phyloP scores from a whole-genome alignment of 2,888 invertebrate species.

The Pristionchus japonicus region DNA sequence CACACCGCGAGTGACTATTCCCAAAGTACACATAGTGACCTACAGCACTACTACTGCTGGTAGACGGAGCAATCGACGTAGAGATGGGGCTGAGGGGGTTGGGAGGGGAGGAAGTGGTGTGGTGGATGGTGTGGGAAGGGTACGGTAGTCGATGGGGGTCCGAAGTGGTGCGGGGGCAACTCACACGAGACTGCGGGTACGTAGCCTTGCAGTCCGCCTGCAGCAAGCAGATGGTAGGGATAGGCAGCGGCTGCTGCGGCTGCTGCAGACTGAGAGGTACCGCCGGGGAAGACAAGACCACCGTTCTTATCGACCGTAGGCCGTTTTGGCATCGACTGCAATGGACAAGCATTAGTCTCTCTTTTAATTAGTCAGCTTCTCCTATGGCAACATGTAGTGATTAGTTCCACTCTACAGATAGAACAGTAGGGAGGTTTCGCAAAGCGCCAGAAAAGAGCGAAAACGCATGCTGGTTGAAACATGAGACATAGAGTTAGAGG shows the following conservation, averaged over 20 bases:
- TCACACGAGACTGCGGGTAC: conserved; percentile 69
- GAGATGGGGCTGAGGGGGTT: background rate
- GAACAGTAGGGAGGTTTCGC: background rate
- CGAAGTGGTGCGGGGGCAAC: conserved; percentile 42
- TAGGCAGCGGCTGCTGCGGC: conserved; percentile 49
- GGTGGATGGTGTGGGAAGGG: background rate
- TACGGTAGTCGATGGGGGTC: conserved; percentile 3
- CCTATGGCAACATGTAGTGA: background rate
- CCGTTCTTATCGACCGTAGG: conserved; percentile 67
- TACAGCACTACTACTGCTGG: conserved; percentile 1
- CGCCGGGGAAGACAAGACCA: conserved; percentile 50
- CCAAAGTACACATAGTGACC: background rate
- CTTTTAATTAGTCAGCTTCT: background rate
- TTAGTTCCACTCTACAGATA: background rate
- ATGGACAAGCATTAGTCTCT: background rate
- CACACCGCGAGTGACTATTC: conserved; percentile 33
- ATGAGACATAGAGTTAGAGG: conserved; percentile 25
- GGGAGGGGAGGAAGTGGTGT: background rate
- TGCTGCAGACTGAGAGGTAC: background rate
- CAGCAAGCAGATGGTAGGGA: conserved; percentile 59
- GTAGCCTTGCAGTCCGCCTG: conserved; percentile 48
- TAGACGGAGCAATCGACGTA: conserved; percentile 27
- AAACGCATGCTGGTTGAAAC: conserved; percentile 6
- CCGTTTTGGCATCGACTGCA: conserved; percentile 59
- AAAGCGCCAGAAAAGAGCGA: background rate